Percentiles rank a stretch among this genome's conserved stretches.
Evolutionary conservation across 2,113 vertebrate species (phyloP).

Genomic region (Cynocephalus volans): DNA sequence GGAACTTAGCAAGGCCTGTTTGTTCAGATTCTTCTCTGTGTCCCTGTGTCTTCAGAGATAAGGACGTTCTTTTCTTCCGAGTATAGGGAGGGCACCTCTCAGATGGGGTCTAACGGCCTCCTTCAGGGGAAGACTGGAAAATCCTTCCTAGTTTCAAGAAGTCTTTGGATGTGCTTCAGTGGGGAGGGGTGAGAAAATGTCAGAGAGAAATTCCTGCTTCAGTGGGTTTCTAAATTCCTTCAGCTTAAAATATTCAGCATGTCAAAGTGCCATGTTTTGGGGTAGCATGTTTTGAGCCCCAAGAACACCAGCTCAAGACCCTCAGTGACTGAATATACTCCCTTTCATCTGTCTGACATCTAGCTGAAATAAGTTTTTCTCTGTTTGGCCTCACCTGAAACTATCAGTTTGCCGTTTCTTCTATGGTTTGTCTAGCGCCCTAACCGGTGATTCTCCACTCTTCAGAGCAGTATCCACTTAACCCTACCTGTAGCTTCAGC

Average conservation of each 20-base stretch:
- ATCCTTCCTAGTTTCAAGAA: neutral
- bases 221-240: neutral
- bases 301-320: neutral
- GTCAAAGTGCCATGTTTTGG: neutral
- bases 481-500: neutral
- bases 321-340: neutral
- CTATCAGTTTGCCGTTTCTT: neutral
- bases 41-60: neutral
- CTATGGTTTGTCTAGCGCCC: neutral
- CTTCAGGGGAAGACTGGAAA: neutral
- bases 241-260: neutral
- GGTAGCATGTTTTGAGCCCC: neutral
- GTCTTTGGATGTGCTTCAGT: neutral
- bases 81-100: neutral
- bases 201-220: neutral
- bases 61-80: neutral
- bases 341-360: neutral
- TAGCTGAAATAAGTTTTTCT: neutral
- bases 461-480: neutral
- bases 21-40: neutral
- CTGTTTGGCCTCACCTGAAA: neutral
- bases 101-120: neutral
- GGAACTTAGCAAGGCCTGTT: neutral
- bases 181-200: neutral
- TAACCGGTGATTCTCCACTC: neutral